A percentile compares a stretch with the other conserved stretches of the same genome.
Conservation (phyloP, 2,888 invertebrate species). For the Strigamia transsilvanica region DNA sequence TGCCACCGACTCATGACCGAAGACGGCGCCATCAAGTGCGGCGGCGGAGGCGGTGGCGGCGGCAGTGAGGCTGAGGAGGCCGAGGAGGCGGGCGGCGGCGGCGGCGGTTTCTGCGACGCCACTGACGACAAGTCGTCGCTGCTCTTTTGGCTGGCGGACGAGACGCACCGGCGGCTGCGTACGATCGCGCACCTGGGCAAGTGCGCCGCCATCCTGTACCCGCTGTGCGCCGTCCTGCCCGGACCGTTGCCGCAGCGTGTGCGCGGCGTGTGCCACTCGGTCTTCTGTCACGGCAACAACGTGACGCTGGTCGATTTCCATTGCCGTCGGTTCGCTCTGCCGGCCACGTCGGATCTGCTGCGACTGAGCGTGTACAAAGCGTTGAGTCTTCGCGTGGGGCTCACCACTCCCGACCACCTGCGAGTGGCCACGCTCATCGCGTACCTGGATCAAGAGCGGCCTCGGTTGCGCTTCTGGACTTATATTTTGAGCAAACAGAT, state of each 20-base stretch:
- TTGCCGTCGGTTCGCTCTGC: conserved; percentile 34
- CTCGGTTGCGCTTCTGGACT: conserved; percentile 43
- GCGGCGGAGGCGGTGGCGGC: neutral
- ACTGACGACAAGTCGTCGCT: neutral
- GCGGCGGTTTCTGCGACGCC: neutral
- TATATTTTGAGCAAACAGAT: conserved; percentile 52
- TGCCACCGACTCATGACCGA: conserved; percentile 1
- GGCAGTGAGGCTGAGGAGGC: neutral
- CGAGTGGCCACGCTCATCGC: conserved; percentile 52
- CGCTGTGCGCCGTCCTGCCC: conserved; percentile 43
- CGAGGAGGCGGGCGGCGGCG: neutral
- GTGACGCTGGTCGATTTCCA: conserved; percentile 50
- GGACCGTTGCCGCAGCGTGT: conserved; percentile 49
- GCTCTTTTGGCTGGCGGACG: conserved; percentile 39
- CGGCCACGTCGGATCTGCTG: conserved; percentile 47
- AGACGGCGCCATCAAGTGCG: conserved; percentile 48
- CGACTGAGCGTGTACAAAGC: conserved; percentile 52
- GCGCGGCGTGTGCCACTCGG: conserved; percentile 49
- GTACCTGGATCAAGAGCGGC: conserved; percentile 48
- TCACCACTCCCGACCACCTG: conserved; percentile 13
- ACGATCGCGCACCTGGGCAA: conserved; percentile 28
- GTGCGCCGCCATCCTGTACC: conserved; percentile 44
- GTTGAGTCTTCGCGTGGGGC: conserved; percentile 26
- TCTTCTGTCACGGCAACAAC: conserved; percentile 52
- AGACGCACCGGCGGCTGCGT: neutral